Evolutionary conservation across 1,140 invertebrate genomes (phyloP), one percentile per base, ranked within the genome.

Genomic region (Listronotus bonariensis): DNA sequence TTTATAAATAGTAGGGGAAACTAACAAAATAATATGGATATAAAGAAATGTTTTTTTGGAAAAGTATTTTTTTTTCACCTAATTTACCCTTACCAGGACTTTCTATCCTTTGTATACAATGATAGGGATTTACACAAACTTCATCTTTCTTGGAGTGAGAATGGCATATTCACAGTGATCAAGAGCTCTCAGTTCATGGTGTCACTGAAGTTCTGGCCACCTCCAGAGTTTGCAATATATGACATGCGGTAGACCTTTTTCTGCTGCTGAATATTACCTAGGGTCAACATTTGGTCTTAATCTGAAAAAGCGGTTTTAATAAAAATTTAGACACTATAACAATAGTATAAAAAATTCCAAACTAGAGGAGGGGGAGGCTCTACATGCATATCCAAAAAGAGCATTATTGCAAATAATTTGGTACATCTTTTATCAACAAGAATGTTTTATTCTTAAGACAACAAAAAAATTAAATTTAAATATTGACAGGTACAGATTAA

Each of bases 141-240:
- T 96, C 92, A 80, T 96, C 94, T 74, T 91, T 88, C 81, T 95
- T 96, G n/a, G 71, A 93, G 82, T 70, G 90, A 88, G 79, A 93
- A 97, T 0, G n/a, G 94, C 91, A 84, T 89, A 97, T 77, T 95
- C 88, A 80, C 96, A 98, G 76, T 91, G 88, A 61, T 97, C 93
- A 18, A 96, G 85, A 6, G 93, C 87, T 76, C 92, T 89, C 59
- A 98, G 81, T 84, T 98, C 96, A 86, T 98, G 95, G 77, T 98
- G 95, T 67, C 91, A 93, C 78, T n/a, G 81, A 48, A 99, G 82
- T 82, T 98, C 95, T 40, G 96, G 96, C 95, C 95, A 99, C 65
- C 97, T 90, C 95, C 96, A 99, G 74, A 99, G 82, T 67, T 94
- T 88, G 80, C 95, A 97, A 77, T 96, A 96, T 73, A 96, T 93